These are phyloP conservation scores for Kryptolebias marmoratus DNA, from an alignment of 2,113 vertebrate species.

Conservation along the genomic window DNA sequence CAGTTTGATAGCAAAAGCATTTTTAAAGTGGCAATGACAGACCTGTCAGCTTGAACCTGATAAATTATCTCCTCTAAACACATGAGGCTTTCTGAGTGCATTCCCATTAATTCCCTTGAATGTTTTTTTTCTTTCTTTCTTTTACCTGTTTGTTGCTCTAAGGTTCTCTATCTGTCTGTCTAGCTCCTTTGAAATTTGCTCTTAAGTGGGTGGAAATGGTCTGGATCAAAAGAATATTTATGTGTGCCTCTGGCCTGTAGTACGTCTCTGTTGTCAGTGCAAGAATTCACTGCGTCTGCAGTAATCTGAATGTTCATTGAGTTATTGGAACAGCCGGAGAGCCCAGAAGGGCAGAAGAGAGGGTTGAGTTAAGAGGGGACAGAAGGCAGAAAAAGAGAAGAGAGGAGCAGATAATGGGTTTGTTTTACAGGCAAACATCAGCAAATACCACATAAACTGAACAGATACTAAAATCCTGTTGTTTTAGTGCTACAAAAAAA, in stretches of 20 bases:
- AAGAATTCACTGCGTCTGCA: constrained; percentile 52
- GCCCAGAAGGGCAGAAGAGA: constrained; percentile 16
- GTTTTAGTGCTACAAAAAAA: too few species aligned
- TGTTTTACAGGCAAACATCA: not conserved
- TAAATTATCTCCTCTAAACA: constrained; percentile 43
- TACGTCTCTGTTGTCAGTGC: constrained; percentile 35
- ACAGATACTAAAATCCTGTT: not conserved
- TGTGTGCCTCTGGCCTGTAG: constrained; percentile 28
- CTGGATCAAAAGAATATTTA: constrained; percentile 52
- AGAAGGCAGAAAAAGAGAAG: constrained; percentile 3
- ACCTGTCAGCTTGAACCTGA: constrained; percentile 31
- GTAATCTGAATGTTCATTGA: constrained; percentile 22
- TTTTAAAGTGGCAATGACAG: constrained; percentile 18
- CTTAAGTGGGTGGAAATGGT: constrained; percentile 28
- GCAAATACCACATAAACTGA: not conserved
- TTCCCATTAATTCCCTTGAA: not conserved
- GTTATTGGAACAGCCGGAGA: constrained; percentile 29
- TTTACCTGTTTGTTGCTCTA: constrained; percentile 19
- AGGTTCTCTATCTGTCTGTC: constrained; percentile 13
- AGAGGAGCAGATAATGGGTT: not conserved
- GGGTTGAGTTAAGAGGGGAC: not conserved
- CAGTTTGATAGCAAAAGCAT: constrained; percentile 3
- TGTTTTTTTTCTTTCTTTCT: not conserved
- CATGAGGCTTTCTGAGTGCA: not conserved
- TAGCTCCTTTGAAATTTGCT: constrained; percentile 15